These are phyloP conservation scores for Callocephalon fimbriatum DNA, from an alignment of 2,113 vertebrate genomes.

Conservation along the genomic window DNA sequence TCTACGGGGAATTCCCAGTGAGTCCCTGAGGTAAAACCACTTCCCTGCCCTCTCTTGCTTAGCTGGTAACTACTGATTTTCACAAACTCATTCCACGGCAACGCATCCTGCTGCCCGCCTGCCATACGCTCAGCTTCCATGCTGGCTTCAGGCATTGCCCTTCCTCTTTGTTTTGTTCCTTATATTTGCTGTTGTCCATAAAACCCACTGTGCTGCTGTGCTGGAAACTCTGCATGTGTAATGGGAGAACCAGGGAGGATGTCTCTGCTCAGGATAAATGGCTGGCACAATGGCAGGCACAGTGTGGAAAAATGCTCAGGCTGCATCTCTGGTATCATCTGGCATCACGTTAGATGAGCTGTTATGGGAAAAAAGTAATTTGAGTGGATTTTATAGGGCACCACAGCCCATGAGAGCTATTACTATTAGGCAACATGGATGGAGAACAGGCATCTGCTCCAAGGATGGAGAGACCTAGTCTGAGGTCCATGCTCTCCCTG, in stretches of 20 bases:
- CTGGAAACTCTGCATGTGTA: background rate
- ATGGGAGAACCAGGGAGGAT: background rate
- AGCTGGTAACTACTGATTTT: background rate
- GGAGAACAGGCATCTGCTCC: background rate
- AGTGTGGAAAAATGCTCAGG: background rate
- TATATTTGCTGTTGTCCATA: background rate
- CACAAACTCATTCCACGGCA: accelerated
- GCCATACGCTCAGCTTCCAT: background rate
- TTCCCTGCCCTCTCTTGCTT: background rate
- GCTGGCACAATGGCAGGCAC: accelerated
- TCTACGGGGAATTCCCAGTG: background rate
- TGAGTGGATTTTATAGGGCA: background rate
- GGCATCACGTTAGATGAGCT: background rate
- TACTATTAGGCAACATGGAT: background rate
- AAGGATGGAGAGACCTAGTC: background rate
- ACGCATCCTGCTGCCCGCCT: accelerated
- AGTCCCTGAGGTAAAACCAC: background rate
- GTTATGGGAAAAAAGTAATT: background rate
- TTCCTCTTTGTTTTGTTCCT: background rate
- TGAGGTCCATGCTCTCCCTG: background rate
- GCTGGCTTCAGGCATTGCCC: accelerated
- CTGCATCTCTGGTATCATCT: background rate
- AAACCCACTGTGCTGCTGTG: background rate
- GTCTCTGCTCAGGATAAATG: background rate
- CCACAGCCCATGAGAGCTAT: background rate